A percentile compares a stretch with the other conserved stretches of the same genome.
Evolutionary conservation across 1,140 invertebrate species (phyloP).

Genomic region (Cotesia chilonis): DNA sequence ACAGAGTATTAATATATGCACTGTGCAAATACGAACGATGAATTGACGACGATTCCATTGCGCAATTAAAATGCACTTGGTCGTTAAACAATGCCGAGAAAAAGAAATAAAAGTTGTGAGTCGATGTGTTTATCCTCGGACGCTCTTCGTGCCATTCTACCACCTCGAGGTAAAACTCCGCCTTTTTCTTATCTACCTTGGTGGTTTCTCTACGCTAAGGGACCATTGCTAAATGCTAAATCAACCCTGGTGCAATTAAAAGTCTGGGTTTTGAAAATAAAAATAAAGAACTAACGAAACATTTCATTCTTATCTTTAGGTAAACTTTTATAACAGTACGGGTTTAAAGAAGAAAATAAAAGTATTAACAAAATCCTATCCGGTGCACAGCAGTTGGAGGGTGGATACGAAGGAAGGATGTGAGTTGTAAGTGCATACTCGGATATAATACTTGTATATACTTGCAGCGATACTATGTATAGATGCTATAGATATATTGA

Average conservation of each 20-base stretch:
- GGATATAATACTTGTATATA: no score
- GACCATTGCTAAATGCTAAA: slow-evolving; percentile 30
- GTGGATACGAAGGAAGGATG: no score
- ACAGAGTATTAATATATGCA: not conserved
- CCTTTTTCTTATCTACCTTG: slow-evolving; percentile 31
- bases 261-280: slow-evolving; percentile 36
- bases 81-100: not conserved
- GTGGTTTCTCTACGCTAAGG: slow-evolving; percentile 18
- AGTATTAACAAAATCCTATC: no score
- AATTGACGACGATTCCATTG: slow-evolving; percentile 8
- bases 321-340: slow-evolving; percentile 6
- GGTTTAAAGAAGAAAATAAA: no score
- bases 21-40: not conserved
- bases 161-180: slow-evolving; percentile 29
- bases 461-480: no score
- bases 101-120: slow-evolving; percentile 21
- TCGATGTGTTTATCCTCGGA: slow-evolving; percentile 16
- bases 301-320: slow-evolving; percentile 29
- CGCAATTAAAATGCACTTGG: not conserved
- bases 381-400: no score
- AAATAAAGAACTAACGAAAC: slow-evolving; percentile 21
- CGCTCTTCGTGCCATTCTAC: slow-evolving; percentile 26
- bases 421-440: no score
- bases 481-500: no score
- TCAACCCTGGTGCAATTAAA: slow-evolving; percentile 38